phyloP scores from a whole-genome alignment of 2,797 vertebrate genomes.

The Coreius guichenoti region DNA sequence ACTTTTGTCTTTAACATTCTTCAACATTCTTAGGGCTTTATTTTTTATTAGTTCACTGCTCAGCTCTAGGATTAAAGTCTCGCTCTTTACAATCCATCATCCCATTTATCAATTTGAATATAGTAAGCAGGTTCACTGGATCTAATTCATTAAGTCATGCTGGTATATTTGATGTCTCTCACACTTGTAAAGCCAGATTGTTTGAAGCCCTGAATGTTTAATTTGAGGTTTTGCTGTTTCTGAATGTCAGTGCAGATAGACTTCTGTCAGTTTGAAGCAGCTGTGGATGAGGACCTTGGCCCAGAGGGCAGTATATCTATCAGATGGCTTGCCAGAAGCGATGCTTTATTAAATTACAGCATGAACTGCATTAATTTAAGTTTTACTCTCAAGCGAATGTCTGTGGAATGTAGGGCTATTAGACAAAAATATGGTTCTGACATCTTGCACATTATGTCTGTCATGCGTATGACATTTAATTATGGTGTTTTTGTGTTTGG shows the following conservation, averaged over 20 bases:
- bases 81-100: not conserved
- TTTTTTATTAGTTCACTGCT: not conserved
- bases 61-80: not conserved
- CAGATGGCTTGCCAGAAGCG: slow-evolving; percentile 6
- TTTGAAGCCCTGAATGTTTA: not conserved
- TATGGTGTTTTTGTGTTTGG: slow-evolving; percentile 12
- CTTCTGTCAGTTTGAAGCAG: not conserved
- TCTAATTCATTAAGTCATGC: not conserved
- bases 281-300: slow-evolving; percentile 5
- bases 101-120: not conserved
- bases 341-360: slow-evolving; percentile 11
- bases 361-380: not conserved
- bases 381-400: slow-evolving; percentile 9
- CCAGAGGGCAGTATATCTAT: not conserved
- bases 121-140: not conserved
- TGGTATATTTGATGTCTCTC: not conserved
- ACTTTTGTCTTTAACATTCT: not conserved
- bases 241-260: not conserved
- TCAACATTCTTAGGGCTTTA: not conserved
- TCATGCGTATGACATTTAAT: not conserved
- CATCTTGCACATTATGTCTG: not conserved
- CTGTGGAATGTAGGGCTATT: slow-evolving; percentile 42
- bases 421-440: not conserved
- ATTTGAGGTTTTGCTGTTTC: not conserved
- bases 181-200: not conserved